Base-by-base conservation (phyloP, 2,888 invertebrate species). In the Psococerastis gibbosa region DNA sequence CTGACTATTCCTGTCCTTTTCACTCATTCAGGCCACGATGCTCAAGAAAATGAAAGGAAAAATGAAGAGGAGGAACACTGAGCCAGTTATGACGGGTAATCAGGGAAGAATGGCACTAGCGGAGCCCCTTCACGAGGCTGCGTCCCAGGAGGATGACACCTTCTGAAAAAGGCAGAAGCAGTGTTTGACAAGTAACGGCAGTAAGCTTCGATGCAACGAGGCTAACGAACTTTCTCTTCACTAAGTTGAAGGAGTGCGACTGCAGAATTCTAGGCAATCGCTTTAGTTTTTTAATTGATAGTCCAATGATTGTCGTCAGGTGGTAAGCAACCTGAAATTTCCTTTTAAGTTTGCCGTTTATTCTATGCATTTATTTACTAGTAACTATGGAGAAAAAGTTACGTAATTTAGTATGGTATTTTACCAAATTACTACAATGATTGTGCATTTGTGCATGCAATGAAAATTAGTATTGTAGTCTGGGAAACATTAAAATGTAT, bases 11-110 rank as follows among this genome's bases (percentile, higher is more conserved):
- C 20, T 9, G 9, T 32, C 27, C 23, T 16, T 55, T 53, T 66
- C 54, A 55, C 51, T 53, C 65, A 62, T 63, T 66, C 72, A 95
- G 95, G 95, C 97, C 65, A 95, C 95, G 68, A 97, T 97, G 97
- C 75, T 97, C 72, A 95, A 95, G 80, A 95, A 97, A 75, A 82
- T 80, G 67, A 84, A 84, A 70, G 76, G 77, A 60, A 95, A 95
- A 75, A 91, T 92, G 78, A 91, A 91, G 68, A 75, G 94, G 55
- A 80, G 92, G 62, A 88, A 92, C 70, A 88, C 88, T 55, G 87
- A 88, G 70, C 80, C 82, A 55, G 71, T 74, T 56, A 78, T 79
- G 78, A 62, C 67, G 13, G 63, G 61, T 22, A 54, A 65, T 52
- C 63, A 64, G 63, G 47, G 23, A 43, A 38, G 35, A 32, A 54